Conservation (phyloP, 1,140 invertebrate species). For the Drosophila carrolli region DNA sequence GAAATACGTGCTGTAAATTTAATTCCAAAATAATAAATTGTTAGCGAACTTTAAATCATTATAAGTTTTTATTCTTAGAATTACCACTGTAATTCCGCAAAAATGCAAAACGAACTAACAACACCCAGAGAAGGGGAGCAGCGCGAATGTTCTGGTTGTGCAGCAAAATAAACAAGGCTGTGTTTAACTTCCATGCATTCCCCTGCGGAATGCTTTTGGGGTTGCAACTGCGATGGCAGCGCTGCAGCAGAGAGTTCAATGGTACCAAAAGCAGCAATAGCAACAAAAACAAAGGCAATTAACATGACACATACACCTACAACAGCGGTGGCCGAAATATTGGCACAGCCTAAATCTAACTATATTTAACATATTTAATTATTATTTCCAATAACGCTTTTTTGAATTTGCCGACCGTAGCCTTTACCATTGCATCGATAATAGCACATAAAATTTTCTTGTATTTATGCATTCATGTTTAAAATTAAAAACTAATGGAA, state of each 20-base stretch:
- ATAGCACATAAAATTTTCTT: too few species aligned
- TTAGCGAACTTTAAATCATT: too few species aligned
- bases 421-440: too few species aligned
- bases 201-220: constrained; percentile 53
- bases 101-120: constrained; percentile 29
- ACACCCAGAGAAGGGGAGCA: constrained; percentile 14
- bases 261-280: constrained; percentile 62
- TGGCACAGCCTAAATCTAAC: constrained; percentile 1
- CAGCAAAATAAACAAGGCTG: constrained; percentile 51
- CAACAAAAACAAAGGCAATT: constrained; percentile 51
- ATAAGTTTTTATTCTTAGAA: not conserved
- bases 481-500: not conserved
- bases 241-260: constrained; percentile 73
- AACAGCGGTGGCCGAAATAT: constrained; percentile 10
- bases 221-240: constrained; percentile 39
- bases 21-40: too few species aligned
- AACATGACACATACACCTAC: constrained; percentile 54
- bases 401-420: too few species aligned
- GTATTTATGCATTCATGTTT: not conserved
- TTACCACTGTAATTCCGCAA: constrained; percentile 28
- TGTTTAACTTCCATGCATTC: constrained; percentile 68
- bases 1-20: too few species aligned
- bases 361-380: too few species aligned
- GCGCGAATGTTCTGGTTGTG: constrained; percentile 37
- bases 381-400: too few species aligned